Evolutionary conservation across 2,797 vertebrate genomes (phyloP), one percentile per base, ranked within the genome.

Genomic region (Rhinella marina): DNA sequence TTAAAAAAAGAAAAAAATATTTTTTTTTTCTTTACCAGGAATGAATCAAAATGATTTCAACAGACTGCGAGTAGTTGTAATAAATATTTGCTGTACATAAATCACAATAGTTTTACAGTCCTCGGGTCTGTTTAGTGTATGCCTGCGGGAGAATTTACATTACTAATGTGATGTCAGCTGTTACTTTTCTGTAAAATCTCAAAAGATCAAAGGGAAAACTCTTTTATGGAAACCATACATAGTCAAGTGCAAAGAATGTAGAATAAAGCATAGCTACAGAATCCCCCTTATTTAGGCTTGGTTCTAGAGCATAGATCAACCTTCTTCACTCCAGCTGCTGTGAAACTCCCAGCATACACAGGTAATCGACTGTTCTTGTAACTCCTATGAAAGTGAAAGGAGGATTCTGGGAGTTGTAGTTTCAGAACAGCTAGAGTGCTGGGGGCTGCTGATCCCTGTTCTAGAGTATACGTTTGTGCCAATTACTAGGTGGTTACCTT

Each of bases 121-220:
- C 48, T 82, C 25, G 41, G 61, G 59, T 84, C 82, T 84, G 82
- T n/a, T 84, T 21, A 84, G 68, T 84, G 50, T 84, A 73, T 16
- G 19, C 57, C 11, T 73, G 72, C 12, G 32, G 72, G 72, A 48
- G 21, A 48, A 48, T 21, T 11, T 73, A 21, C 50, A 50, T 73
- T 83, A 54, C 25, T 70, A 83, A 83, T 56, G 64, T 59, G 32
- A 84, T 80, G 56, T 61, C 27, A 23, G 27, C 27, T 59, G 27
- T 32, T 57, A 57, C 25, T 23, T 84, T 17, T 21, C 25, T 84
- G 29, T 84, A 84, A 54, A 14, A 57, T 73, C 68, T 29, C 25
- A 57, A 56, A 72, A n/a, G 52, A 84, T 84, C 21, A 84, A 84
- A 59, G 27, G 2, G 19, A 27, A 72, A 57, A 32, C 68, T 16